Evolutionary conservation across 2,113 vertebrate species (phyloP), one percentile per base, ranked within the genome.

Genomic region (Salvator merianae): DNA sequence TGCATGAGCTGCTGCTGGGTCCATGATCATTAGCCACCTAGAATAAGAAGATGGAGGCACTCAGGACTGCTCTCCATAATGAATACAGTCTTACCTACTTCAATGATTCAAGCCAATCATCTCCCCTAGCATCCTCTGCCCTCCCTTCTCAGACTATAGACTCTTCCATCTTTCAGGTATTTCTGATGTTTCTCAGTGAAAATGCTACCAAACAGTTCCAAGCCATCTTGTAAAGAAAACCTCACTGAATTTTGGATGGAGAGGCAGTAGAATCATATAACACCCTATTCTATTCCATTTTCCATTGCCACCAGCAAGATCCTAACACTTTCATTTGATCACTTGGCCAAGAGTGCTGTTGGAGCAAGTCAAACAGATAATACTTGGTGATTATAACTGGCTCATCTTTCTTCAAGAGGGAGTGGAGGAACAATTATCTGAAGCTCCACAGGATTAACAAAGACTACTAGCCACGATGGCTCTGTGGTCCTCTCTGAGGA

Each of bases 1-100:
- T 99, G 94, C 98, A 98, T 96, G 98, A 99, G 34, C 97, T 96
- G 90, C 98, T 98, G 93, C 96, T 92, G 2, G 98, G 97, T 63
- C 97, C 96, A 38, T 97, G 98, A 77, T 98, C 97, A 1, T 96
- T 95, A 78, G 97, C 95, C 73, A 96, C 97, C 99, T 99, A 96
- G 90, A 86, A 89, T 81, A 28, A 83, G 43, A 7, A 90, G 85
- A 87, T 70, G 24, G 14, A 1, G 0, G 47, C 36, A 0, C 0
- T 18, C 53, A 63, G 6, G 36, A 2, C 78, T 28, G 26, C 34
- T 38, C 30, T 50, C 12, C 12, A 28, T 20, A 40, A 7, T 47
- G 53, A 79, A 36, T 77, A 28, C 2, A 24, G 5, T 6, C n/a
- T 76, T 66, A 2, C 72, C 5, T 66, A 12, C 26, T 76, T 66